Conservation (phyloP, 1,140 invertebrate species). For the Penaeus vannamei region DNA sequence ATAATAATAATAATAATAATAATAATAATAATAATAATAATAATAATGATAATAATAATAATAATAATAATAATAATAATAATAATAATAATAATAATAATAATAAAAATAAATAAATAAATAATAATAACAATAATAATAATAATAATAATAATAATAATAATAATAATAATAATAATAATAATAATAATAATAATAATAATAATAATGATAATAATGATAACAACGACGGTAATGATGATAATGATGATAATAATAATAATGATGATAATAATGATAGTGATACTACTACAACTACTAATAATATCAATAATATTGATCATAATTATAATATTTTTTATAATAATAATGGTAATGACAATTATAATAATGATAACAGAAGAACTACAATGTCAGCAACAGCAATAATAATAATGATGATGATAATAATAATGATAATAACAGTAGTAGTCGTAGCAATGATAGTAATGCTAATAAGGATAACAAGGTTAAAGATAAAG, state of each 20-base stretch:
- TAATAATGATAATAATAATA: not conserved
- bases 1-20: not conserved
- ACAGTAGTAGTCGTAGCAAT: no score
- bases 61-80: not conserved
- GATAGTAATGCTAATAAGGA: no score
- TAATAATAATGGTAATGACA: not conserved
- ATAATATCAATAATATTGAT: no score
- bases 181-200: not conserved
- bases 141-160: not conserved
- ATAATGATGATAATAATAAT: not conserved
- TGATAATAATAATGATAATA: no score
- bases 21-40: not conserved
- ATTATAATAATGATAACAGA: not conserved
- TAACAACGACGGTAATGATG: not conserved
- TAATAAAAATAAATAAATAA: not conserved
- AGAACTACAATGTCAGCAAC: not conserved
- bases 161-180: not conserved
- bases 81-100: not conserved
- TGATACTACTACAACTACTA: no score
- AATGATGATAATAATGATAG: not conserved
- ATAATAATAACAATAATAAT: constrained; percentile 70
- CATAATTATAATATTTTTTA: no score
- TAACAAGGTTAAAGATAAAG: no score
- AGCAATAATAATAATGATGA: no score
- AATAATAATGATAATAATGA: not conserved